Conservation (phyloP, 2,888 invertebrate species). For the Syritta pipiens region DNA sequence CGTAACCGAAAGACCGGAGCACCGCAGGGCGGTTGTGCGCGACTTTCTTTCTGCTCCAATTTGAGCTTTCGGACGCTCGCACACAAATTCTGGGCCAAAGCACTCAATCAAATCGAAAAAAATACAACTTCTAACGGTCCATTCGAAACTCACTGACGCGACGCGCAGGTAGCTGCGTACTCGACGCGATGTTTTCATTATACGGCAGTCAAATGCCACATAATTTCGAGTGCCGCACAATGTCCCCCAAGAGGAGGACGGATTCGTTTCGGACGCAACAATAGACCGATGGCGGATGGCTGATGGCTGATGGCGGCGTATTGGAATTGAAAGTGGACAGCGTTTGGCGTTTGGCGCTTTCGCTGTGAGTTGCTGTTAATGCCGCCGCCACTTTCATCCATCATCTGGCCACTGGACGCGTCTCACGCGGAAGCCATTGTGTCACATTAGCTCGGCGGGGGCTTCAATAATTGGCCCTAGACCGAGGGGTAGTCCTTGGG, state of each 20-base stretch:
- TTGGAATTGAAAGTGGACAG: slow-evolving; percentile 38
- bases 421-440: slow-evolving; percentile 5
- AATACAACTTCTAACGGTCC: slow-evolving; percentile 57
- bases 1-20: slow-evolving; percentile 30
- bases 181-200: slow-evolving; percentile 40
- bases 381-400: slow-evolving; percentile 41
- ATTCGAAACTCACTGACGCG: slow-evolving; percentile 35
- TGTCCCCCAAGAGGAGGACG: slow-evolving; percentile 8
- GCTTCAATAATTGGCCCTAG: slow-evolving; percentile 25
- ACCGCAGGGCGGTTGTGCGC: slow-evolving; percentile 19
- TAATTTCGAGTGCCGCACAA: slow-evolving; percentile 37
- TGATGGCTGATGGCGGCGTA: slow-evolving; percentile 1
- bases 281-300: not conserved
- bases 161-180: slow-evolving; percentile 3
- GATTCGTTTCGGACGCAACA: not conserved
- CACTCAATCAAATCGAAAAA: slow-evolving; percentile 73
- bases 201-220: slow-evolving; percentile 53
- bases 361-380: slow-evolving; percentile 35
- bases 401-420: slow-evolving; percentile 41
- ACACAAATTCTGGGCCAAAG: slow-evolving; percentile 71
- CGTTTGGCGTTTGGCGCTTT: slow-evolving; percentile 49
- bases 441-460: slow-evolving; percentile 30
- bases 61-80: slow-evolving; percentile 15
- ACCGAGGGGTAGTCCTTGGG: not conserved
- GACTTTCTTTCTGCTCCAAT: slow-evolving; percentile 52